Conservation (phyloP, 2,888 invertebrate species). For the Alloscopus bannaensis region DNA sequence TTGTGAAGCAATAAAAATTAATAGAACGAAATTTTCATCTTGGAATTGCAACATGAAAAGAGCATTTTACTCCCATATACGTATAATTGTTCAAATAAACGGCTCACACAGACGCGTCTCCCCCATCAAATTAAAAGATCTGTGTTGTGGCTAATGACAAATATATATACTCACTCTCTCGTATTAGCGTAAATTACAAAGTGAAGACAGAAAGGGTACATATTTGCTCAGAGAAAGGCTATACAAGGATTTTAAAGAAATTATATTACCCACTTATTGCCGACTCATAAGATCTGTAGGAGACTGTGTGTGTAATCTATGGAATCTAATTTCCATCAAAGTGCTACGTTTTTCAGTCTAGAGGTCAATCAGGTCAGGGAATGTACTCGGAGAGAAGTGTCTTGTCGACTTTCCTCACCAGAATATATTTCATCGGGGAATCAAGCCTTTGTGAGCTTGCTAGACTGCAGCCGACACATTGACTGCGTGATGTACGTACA, state of each 20-base stretch:
- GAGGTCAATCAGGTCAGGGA: slow-evolving; percentile 60
- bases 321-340: too few species aligned
- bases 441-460: background rate
- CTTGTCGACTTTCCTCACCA: slow-evolving; percentile 4
- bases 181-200: too few species aligned
- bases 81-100: slow-evolving; percentile 13
- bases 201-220: too few species aligned
- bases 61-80: slow-evolving; percentile 35
- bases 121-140: slow-evolving; percentile 42
- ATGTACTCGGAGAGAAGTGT: slow-evolving; percentile 5
- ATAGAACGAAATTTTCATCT: background rate
- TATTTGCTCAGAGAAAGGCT: too few species aligned
- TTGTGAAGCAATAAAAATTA: slow-evolving; percentile 18
- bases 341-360: too few species aligned
- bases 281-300: too few species aligned
- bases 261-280: too few species aligned
- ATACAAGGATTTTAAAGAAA: too few species aligned
- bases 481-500: slow-evolving; percentile 49
- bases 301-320: too few species aligned
- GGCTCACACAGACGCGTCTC: background rate
- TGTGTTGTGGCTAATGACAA: too few species aligned
- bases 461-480: slow-evolving; percentile 44
- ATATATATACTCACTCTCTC: too few species aligned
- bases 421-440: slow-evolving; percentile 14
- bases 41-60: slow-evolving; percentile 30